Evolutionary conservation across 2,888 invertebrate genomes (phyloP), one percentile per base, ranked within the genome.

Genomic region (Apodemia mormo): DNA sequence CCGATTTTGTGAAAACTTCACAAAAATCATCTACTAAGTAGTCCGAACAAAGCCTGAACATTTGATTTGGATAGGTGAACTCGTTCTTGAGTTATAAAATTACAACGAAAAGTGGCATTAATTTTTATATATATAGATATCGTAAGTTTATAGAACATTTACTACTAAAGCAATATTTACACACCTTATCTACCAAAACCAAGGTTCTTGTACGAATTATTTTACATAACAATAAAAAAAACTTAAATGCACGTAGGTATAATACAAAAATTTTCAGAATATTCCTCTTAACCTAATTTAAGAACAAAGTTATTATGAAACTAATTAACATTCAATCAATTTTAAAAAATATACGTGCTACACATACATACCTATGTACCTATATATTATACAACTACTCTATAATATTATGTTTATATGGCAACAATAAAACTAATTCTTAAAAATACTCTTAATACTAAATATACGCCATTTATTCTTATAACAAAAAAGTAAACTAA

Each of bases 161-260:
- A 49, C 10, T 45, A 45, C 12, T 45, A 45, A 49, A 49, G 5
- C 49, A 49, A 49, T 49, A 49, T 49, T 14, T 49, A 49, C 49
- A 49, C 5, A 14, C 49, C 49, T 14, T 49, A 14, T 49, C 49
- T 14, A 49, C 49, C 14, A 49, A 49, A 65, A 43, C 22, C 8
- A 14, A 8, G n/a, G 65, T 7, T 8, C 40, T 65, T 12, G 12
- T 6, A 65, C 12, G n/a, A 65, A 43, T 14, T 64, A 65, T 33
- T 58, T 12, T 61, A 30, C 37, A 70, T 12, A 67, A 49, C 29
- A n/a, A 8, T 65, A 29, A 66, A 65, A 40, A 10, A 56, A n/a
- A 40, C 22, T 58, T 69, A 29, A 37, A 65, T 52, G n/a, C 40
- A 68, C 43, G 12, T 43, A 65, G 65, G 65, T 65, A 65, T 65